A percentile compares a stretch with the other conserved stretches of the same genome.
These are phyloP conservation scores for Platyscapa corneri DNA, from an alignment of 1,140 invertebrate genomes.

Conservation along the genomic window DNA sequence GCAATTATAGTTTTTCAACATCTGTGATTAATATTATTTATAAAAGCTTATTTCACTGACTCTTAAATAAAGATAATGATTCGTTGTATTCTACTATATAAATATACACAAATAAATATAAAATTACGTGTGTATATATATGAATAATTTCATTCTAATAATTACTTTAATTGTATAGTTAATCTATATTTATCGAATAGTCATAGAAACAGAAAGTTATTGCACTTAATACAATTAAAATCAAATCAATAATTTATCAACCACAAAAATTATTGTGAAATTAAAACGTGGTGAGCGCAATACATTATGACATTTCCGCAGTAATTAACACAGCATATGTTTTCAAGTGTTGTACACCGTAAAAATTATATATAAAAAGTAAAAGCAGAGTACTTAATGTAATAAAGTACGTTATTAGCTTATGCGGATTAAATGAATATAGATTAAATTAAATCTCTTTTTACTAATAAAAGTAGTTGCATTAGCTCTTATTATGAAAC, in stretches of 20 bases:
- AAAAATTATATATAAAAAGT: neutral
- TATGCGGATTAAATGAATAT: too few species aligned
- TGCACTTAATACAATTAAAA: neutral
- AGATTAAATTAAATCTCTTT: neutral
- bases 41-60: too few species aligned
- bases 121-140: too few species aligned
- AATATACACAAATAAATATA: too few species aligned
- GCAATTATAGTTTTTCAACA: too few species aligned
- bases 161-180: too few species aligned
- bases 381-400: neutral
- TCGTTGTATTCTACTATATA: too few species aligned
- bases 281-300: neutral
- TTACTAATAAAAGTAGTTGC: neutral
- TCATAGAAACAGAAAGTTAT: too few species aligned
- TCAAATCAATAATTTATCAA: neutral
- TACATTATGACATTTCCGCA: neutral
- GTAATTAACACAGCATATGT: neutral
- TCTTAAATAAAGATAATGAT: too few species aligned
- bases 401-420: constrained; percentile 1
- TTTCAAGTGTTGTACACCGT: neutral
- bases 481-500: neutral
- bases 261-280: neutral
- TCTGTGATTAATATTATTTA: too few species aligned
- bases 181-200: too few species aligned
- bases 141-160: too few species aligned